These are phyloP conservation scores for Drosophila acutilabella DNA, from an alignment of 2,888 invertebrate genomes.

Conservation along the genomic window DNA sequence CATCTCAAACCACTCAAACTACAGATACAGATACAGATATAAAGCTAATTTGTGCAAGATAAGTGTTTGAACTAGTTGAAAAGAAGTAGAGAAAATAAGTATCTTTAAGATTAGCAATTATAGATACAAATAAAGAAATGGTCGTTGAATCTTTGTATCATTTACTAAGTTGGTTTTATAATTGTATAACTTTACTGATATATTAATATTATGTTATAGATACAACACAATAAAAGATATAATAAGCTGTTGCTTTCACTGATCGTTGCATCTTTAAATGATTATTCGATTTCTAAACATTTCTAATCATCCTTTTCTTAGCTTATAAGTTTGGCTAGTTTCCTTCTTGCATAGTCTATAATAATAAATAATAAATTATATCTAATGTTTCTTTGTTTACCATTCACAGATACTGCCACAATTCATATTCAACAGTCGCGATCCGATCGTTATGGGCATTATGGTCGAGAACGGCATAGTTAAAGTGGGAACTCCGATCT, in stretches of 20 bases:
- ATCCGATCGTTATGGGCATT: conserved; percentile 99
- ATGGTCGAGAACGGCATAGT: conserved; percentile 97
- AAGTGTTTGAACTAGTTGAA: neutral
- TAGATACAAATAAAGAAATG: neutral
- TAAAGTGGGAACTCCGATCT: conserved; percentile 98
- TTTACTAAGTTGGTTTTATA: neutral
- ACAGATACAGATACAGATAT: neutral
- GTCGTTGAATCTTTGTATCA: neutral
- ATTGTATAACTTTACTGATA: neutral
- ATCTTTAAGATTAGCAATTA: neutral
- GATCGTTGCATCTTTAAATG: no score
- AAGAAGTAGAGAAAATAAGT: neutral
- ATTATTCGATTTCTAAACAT: no score
- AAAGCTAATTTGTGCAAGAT: conserved; percentile 6
- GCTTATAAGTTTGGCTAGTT: no score
- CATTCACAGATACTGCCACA: conserved; percentile 89
- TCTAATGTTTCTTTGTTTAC: neutral
- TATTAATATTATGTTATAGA: no score
- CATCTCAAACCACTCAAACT: conserved; percentile 47
- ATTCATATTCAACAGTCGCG: conserved; percentile 98
- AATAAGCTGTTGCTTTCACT: no score
- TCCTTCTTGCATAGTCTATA: neutral
- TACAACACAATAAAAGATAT: no score
- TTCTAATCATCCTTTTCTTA: no score
- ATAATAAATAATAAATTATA: conserved; percentile 15